Conservation (phyloP, 1,140 invertebrate genomes). For the Drosophila arizonae region DNA sequence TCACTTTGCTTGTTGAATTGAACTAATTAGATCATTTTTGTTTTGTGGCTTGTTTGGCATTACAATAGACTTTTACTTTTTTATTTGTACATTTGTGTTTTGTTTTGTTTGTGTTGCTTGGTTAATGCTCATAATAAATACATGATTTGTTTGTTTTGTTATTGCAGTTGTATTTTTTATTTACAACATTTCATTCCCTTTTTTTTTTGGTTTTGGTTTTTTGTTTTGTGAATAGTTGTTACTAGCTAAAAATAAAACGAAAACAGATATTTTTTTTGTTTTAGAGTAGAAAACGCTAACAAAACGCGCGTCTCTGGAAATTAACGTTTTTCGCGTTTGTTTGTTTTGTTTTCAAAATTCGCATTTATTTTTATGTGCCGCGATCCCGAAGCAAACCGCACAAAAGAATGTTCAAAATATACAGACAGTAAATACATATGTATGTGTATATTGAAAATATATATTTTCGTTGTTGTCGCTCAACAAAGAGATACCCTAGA, state of each 20-base stretch:
- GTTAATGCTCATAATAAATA: slow-evolving; percentile 57
- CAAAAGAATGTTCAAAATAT: slow-evolving; percentile 11
- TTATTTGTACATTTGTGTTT: slow-evolving; percentile 52
- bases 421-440: background rate
- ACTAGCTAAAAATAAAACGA: slow-evolving; percentile 26
- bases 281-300: slow-evolving; percentile 1
- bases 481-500: slow-evolving; percentile 1
- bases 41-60: slow-evolving; percentile 46
- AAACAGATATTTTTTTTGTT: slow-evolving; percentile 15
- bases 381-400: slow-evolving; percentile 16
- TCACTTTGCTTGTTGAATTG: slow-evolving; percentile 34
- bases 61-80: slow-evolving; percentile 29
- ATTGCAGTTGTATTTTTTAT: slow-evolving; percentile 31
- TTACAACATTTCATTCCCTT: slow-evolving; percentile 10
- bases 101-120: slow-evolving; percentile 21
- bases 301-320: slow-evolving; percentile 14
- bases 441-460: background rate
- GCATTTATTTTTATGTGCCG: slow-evolving; percentile 38
- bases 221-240: slow-evolving; percentile 14
- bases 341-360: slow-evolving; percentile 67
- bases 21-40: slow-evolving; percentile 13
- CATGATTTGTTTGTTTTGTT: slow-evolving; percentile 37
- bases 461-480: background rate
- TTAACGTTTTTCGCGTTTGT: slow-evolving; percentile 36
- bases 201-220: slow-evolving; percentile 37